Evolutionary conservation across 2,113 vertebrate genomes (phyloP), one percentile per base, ranked within the genome.

Genomic region (Amblyornis subalaris): DNA sequence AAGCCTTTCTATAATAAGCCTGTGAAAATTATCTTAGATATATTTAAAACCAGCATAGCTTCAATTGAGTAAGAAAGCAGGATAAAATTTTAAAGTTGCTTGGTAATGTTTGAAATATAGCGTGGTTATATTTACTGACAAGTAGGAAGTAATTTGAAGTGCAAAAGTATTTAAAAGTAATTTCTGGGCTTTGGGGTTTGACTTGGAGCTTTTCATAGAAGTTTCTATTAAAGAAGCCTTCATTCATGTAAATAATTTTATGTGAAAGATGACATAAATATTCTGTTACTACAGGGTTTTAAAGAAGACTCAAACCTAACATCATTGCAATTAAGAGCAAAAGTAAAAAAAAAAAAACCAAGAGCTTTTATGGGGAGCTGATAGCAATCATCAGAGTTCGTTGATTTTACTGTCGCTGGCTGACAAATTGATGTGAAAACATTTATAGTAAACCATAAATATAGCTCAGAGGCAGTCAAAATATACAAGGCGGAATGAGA

Each of bases 391-490:
- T 87, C 44, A 90, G 50, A 84, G 55, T 61, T 71, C 14, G 23
- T 82, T 73, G 61, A 82, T 83, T 95, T 95, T 65, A 78, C 73
- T 85, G 55, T 44, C 87, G 47, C 50, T 75, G 47, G 40, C 42
- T 82, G 48, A 66, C 29, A 95, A 94, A 95, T 64, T 79, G 88
- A 86, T 83, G 42, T 69, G 57, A 78, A 77, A 95, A 86, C 24
- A 45, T 33, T 85, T 85, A 92, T 36, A 75, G 24, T 53, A 89
- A 92, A 70, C 48, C 26, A 92, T 70, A 94, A 92, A 80, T 58
- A 44, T 10, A 76, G 35, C 51, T 85, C 73, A 92, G 53, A 89
- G 50, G 62, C 57, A 76, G 38, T 36, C 26, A 85, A 95, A 93
- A 85, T 42, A 84, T 6, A 77, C 42, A 77, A 73, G 42, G 19